phyloP scores from a whole-genome alignment of 2,113 vertebrate genomes.

The Lasiurus cinereus region DNA sequence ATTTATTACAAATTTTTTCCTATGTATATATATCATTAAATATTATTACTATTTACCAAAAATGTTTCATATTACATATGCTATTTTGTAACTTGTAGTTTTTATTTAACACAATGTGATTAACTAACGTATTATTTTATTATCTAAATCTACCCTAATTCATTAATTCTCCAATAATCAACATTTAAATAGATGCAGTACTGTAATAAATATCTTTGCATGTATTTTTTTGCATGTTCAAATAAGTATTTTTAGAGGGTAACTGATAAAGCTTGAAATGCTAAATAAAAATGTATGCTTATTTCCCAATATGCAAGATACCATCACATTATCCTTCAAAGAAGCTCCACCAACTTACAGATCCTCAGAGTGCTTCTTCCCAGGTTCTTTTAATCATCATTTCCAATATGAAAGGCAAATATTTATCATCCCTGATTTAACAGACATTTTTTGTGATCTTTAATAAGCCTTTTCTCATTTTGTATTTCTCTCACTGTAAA shows the following conservation, averaged over 20 bases:
- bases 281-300: not conserved
- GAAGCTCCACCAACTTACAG: not conserved
- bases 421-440: not conserved
- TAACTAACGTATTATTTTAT: not conserved
- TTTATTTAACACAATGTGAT: conserved; percentile 29
- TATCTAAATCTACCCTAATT: conserved; percentile 30
- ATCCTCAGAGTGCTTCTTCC: not conserved
- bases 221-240: not conserved
- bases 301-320: not conserved
- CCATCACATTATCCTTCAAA: not conserved
- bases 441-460: not conserved
- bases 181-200: not conserved
- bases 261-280: conserved; percentile 6
- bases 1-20: conserved; percentile 44
- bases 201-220: not conserved
- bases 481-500: conserved; percentile 22
- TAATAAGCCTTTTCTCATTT: conserved; percentile 12
- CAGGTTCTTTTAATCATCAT: not conserved
- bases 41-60: not conserved
- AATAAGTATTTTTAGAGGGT: not conserved
- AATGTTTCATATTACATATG: not conserved
- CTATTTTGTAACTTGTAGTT: not conserved
- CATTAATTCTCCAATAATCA: not conserved
- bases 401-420: not conserved
- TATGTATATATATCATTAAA: conserved; percentile 29